Percentiles rank a stretch among this genome's conserved stretches.
Evolutionary conservation across 2,888 invertebrate genomes (phyloP).

Genomic region (Drosophila buzzatii): DNA sequence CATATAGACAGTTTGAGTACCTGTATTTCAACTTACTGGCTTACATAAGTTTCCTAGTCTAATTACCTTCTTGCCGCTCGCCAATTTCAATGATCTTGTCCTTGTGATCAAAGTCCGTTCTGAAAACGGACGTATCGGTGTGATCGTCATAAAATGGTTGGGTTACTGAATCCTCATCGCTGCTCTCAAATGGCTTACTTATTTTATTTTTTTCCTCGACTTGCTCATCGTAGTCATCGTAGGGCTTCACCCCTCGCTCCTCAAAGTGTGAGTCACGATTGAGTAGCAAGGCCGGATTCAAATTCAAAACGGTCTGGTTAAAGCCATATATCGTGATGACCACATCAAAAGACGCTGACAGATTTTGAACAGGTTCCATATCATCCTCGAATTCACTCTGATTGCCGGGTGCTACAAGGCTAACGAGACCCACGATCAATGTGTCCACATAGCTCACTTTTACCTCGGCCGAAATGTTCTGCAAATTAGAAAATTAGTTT

Average conservation of each 20-base stretch:
- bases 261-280: slow-evolving; percentile 69
- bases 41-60: background rate
- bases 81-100: slow-evolving; percentile 79
- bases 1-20: background rate
- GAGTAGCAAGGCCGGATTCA: slow-evolving; percentile 67
- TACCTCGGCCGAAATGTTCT: slow-evolving; percentile 80
- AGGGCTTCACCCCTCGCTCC: slow-evolving; percentile 61
- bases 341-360: slow-evolving; percentile 64
- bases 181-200: slow-evolving; percentile 8
- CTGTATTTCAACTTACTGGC: background rate
- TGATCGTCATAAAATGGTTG: slow-evolving; percentile 19
- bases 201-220: background rate
- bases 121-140: slow-evolving; percentile 2
- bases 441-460: slow-evolving; percentile 75
- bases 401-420: slow-evolving; percentile 43
- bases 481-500: slow-evolving; percentile 20
- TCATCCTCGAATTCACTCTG: slow-evolving; percentile 6
- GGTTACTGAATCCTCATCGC: slow-evolving; percentile 22
- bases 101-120: slow-evolving; percentile 39
- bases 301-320: slow-evolving; percentile 61
- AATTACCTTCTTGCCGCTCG: slow-evolving; percentile 72
- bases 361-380: background rate
- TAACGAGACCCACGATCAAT: slow-evolving; percentile 73
- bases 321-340: slow-evolving; percentile 78
- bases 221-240: slow-evolving; percentile 1